Percentiles rank a stretch among this genome's conserved stretches.
Conservation (phyloP, 1,140 invertebrate species). For the Cecropterus lyciades region DNA sequence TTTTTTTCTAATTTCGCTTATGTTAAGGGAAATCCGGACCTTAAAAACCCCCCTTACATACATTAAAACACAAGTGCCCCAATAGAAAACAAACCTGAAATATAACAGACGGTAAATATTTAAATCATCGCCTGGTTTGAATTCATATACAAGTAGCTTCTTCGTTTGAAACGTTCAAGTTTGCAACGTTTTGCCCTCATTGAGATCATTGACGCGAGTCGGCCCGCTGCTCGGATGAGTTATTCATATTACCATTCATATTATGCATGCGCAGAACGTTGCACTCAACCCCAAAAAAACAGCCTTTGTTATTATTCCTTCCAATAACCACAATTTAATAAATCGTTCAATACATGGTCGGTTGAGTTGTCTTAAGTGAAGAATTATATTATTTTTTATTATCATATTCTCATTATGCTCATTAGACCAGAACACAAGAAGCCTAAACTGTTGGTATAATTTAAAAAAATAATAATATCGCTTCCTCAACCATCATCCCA, state of each 20-base stretch:
- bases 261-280: slow-evolving; percentile 12
- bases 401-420: neutral
- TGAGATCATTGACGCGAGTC: slow-evolving; percentile 50
- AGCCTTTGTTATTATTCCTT: neutral
- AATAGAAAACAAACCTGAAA: no score
- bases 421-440: no score
- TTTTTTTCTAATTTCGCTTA: no score
- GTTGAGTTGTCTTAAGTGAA: no score
- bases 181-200: slow-evolving; percentile 30
- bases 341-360: neutral
- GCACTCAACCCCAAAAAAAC: slow-evolving; percentile 5
- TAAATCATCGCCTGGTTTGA: neutral
- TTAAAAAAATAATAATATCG: no score
- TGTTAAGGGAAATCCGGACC: no score
- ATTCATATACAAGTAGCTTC: neutral
- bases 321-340: neutral
- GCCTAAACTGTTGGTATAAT: no score
- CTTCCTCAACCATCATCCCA: no score
- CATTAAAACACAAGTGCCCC: no score
- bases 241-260: slow-evolving; percentile 21
- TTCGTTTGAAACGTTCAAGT: neutral
- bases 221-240: slow-evolving; percentile 52
- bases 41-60: no score
- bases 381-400: neutral
- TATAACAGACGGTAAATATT: no score